Evolutionary conservation across 2,888 invertebrate species (phyloP), one percentile per base, ranked within the genome.

Genomic region (Clunio marinus): DNA sequence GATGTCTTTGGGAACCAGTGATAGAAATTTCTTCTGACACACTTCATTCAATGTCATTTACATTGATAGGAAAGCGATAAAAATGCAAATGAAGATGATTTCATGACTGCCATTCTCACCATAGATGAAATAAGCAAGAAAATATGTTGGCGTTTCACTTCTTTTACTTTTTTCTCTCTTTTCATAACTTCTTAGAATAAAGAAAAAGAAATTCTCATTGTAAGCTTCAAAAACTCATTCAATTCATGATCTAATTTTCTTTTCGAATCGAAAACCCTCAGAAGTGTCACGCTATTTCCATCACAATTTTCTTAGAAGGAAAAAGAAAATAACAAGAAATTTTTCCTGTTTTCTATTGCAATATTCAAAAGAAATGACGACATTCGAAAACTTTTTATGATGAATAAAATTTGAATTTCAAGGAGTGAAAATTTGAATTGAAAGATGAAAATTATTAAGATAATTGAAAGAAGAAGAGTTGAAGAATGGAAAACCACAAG

Each of bases 21-120:
- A n/a, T n/a, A n/a, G n/a, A 41, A 41, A 41, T 41, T 27, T 58
- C n/a, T 58, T 27, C 2, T n/a, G n/a, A n/a, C 57, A 27, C 27
- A 15, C 17, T 27, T 22, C 41, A 41, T 15, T 15, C 22, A 13
- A 13, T 58, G 2, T 10, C 27, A 2, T 27, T 58, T 58, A 25
- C 57, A 27, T 58, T 22, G 57, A 58, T 25, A 58, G 57, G 17
- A 58, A 58, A 58, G 27, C 27, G 28, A 58, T 58, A 58, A 58
- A 55, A 27, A 58, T 58, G 57, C 27, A 58, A 58, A 58, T 58
- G 57, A 25, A n/a, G 57, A n/a, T 17, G 27, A 27, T n/a, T n/a
- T n/a, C n/a, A n/a, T n/a, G n/a, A n/a, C n/a, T n/a, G 41, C 41
- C 10, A 41, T 41, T n/a, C 10, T 41, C 41, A 10, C 41, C 10